Base-by-base conservation (phyloP, 2,797 vertebrate species). In the Chaenodraco wilsoni region DNA sequence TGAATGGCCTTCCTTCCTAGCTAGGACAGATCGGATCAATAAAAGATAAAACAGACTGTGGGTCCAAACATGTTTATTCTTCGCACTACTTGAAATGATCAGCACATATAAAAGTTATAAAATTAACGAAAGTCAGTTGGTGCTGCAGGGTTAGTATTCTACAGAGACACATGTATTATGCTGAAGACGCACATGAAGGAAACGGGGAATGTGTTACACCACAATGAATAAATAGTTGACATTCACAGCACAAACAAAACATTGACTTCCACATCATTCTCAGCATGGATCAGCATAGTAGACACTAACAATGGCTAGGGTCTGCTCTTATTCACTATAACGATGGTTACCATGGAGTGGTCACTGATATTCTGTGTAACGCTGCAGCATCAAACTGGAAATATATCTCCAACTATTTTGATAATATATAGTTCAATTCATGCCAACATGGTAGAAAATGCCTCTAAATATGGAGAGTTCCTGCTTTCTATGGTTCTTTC, bases 91-190 rank as follows among this genome's bases (percentile, higher is more conserved):
- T 83, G 44, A 85, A 89, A 84, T 87, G 65, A 60, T 78, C 79
- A 88, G 88, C 83, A 89, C 84, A 89, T 85, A 91, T 31, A 89
- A 91, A 92, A 92, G 80, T 88, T 89, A 90, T 45, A 91, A 92
- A 92, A 91, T 65, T 14, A 86, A 90, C 69, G 69, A 68, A 73
- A 64, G 73, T 82, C 46, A 58, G 58, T 71, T 1, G 56, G 40
- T 55, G 51, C 23, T 48, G 50, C 59, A 70, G 54, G 76, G 15
- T 83, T 68, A 1, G 2, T 63, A n/a, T 60, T 84, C 77, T 79
- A 84, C 31, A 82, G 45, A 74, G 65, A 84, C 37, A 71, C 15
- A 75, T 44, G 69, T 37, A 59, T 69, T 27, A 79, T 51, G 55
- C 44, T 19, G 44, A 65, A 64, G 48, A 82, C 62, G 61, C 65